Conservation (phyloP, 2,113 vertebrate genomes). For the Catharus minimus region DNA sequence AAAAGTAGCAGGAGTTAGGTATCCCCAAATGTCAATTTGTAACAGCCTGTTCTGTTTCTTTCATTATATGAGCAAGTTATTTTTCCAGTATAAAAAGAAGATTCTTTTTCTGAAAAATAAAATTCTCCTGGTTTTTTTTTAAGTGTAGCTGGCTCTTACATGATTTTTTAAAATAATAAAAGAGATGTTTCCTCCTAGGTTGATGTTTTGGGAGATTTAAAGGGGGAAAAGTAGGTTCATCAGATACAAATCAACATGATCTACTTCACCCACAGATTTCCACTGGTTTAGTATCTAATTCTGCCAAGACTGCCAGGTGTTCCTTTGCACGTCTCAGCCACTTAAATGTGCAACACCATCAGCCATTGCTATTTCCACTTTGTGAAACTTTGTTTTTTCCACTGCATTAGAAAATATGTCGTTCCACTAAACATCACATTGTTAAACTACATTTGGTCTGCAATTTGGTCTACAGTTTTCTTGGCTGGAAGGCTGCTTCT, state of each 20-base stretch:
- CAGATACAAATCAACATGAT: neutral
- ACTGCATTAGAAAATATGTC: neutral
- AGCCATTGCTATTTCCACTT: neutral
- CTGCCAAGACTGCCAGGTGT: neutral
- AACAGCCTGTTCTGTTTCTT: neutral
- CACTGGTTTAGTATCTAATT: neutral
- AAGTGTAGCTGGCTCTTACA: neutral
- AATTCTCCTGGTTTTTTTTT: neutral
- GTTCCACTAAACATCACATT: neutral
- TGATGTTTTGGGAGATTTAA: neutral
- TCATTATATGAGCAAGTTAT: neutral
- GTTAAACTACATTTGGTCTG: neutral
- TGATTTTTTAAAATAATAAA: neutral
- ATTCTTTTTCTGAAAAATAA: neutral
- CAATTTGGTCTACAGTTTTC: neutral
- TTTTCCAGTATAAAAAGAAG: neutral
- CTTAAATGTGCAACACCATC: neutral
- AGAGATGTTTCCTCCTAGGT: neutral
- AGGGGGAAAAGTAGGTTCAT: neutral
- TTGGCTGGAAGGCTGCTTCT: neutral
- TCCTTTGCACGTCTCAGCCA: neutral
- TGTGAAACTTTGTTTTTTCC: neutral
- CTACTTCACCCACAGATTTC: neutral
- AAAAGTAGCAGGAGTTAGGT: neutral
- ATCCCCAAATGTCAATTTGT: neutral